phyloP scores from a whole-genome alignment of 2,797 vertebrate genomes.

The Poeciliopsis presidionis region DNA sequence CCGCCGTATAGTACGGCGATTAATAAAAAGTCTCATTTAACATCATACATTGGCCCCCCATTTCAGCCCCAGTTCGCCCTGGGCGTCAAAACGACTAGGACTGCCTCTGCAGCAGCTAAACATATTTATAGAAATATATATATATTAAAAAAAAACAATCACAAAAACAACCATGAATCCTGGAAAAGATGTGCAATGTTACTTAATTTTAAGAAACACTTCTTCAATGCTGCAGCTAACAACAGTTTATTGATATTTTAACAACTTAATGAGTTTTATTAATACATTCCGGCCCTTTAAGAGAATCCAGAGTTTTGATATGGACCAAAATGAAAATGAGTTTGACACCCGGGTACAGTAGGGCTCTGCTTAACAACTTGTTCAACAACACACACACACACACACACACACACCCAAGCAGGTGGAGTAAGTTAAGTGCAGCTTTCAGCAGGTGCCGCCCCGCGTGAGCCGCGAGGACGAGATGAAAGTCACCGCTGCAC shows the following conservation, averaged over 20 bases:
- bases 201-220: too few relatives aligned
- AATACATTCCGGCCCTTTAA: too few relatives aligned
- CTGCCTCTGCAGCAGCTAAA: too few relatives aligned
- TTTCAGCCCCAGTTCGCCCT: too few relatives aligned
- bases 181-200: neutral
- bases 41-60: too few relatives aligned
- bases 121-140: neutral
- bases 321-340: neutral
- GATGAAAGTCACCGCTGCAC: constrained; percentile 74
- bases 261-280: too few relatives aligned
- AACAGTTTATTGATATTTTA: too few relatives aligned
- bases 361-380: constrained; percentile 15
- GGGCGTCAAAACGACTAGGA: too few relatives aligned
- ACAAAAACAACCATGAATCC: neutral
- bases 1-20: too few relatives aligned
- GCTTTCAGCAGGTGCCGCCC: constrained; percentile 78
- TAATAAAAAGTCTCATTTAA: too few relatives aligned
- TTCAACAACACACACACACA: constrained; percentile 14
- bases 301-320: too few relatives aligned
- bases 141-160: neutral
- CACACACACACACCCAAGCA: constrained; percentile 39
- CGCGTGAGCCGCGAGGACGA: constrained; percentile 69
- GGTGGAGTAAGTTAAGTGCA: constrained; percentile 69
- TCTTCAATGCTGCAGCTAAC: too few relatives aligned
- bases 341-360: constrained; percentile 9